Evolutionary conservation across 2,888 invertebrate species (phyloP), one percentile per base, ranked within the genome.

Genomic region (Onthophagus sagittarius): DNA sequence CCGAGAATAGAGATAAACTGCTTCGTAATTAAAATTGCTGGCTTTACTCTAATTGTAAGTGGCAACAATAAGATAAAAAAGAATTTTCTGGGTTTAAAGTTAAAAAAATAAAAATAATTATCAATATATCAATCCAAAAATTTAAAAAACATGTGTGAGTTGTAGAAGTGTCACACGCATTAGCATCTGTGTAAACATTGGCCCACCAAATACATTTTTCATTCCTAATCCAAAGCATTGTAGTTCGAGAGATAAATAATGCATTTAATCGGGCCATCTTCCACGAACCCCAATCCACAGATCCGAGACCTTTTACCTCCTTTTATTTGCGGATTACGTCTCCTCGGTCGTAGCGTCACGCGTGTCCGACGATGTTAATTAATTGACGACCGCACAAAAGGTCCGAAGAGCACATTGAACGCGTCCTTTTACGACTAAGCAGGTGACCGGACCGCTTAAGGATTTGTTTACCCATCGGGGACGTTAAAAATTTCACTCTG

Each of bases 121-220:
- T 53, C 9, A 53, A 53, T 53, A 53, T 53, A 53, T 53, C 39
- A 53, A 53, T 4, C 39, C 39, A 53, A 53, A 53, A 53, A 53
- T 53, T 11, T 53, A 53, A 53, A 53, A 53, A 53, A 7, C 9
- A 9, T 53, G 9, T 53, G 11, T 9, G 39, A 53, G 39, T 53
- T 53, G 23, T 23, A 9, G 39, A 53, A 11, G 39, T 53, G 39
- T 53, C 39, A 53, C 39, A 53, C 39, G 6, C 39, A 70, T 70
- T 70, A 70, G 69, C 70, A 64, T 72, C 71, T 70, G 71, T 70
- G 72, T 74, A 71, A 74, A 70, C 72, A 72, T 23, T 62, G 53
- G 13, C 69, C 23, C 14, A 31, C 62, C 72, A 53, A 71, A 70
- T 71, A 69, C 72, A 70, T 74, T 74, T 71, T 63, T 71, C 72